A percentile compares a stretch with the other conserved stretches of the same genome.
Evolutionary conservation across 2,888 invertebrate species (phyloP).

Genomic region (Hydropsyche betteni): DNA sequence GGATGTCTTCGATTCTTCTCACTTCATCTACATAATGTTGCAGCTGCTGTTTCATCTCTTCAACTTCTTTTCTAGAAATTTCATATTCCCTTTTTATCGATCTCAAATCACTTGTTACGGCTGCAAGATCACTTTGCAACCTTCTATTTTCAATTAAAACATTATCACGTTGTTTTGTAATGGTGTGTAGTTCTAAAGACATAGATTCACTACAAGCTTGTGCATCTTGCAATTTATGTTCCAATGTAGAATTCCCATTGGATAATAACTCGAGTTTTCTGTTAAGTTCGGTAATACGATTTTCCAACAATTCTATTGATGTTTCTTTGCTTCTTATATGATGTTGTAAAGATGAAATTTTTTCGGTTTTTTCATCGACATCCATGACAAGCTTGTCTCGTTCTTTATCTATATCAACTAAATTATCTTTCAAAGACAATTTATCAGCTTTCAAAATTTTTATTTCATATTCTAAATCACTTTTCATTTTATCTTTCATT

Average conservation of each 20-base stretch:
- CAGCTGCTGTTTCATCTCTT: conserved; percentile 77
- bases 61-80: conserved; percentile 75
- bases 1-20: conserved; percentile 78
- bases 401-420: conserved; percentile 74
- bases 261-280: conserved; percentile 64
- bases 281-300: conserved; percentile 66
- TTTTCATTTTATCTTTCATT: conserved; percentile 68
- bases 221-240: conserved; percentile 63
- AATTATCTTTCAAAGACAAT: conserved; percentile 68
- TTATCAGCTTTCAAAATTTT: conserved; percentile 71
- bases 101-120: conserved; percentile 70
- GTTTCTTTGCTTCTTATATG: conserved; percentile 70
- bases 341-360: conserved; percentile 70
- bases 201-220: conserved; percentile 67
- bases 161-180: conserved; percentile 68
- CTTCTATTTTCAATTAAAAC: conserved; percentile 74
- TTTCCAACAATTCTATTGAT: conserved; percentile 66
- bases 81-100: conserved; percentile 74
- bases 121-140: conserved; percentile 76
- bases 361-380: conserved; percentile 78
- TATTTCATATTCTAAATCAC: conserved; percentile 70
- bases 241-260: conserved; percentile 60
- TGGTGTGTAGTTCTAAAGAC: conserved; percentile 68
- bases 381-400: conserved; percentile 74
- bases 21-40: conserved; percentile 86